These are phyloP conservation scores for Sebastes goodei DNA, from an alignment of 2,797 vertebrate species.

Conservation along the genomic window DNA sequence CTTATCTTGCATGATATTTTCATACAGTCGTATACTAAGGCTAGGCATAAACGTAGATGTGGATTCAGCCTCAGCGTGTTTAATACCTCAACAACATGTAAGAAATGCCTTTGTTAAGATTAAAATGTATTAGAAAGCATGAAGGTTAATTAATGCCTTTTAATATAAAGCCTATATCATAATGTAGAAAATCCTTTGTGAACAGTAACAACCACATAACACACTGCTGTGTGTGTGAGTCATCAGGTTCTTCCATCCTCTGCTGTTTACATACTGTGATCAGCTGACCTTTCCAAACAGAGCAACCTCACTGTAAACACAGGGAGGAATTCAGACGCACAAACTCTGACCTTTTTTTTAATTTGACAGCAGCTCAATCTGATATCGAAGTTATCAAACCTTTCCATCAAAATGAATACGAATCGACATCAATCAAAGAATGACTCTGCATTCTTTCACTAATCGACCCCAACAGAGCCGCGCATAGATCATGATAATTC, in stretches of 20 bases:
- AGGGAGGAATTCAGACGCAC: slow-evolving; percentile 29
- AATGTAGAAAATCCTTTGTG: background rate
- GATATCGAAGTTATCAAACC: slow-evolving; percentile 45
- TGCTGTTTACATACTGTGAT: slow-evolving; percentile 50
- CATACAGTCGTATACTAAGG: no score
- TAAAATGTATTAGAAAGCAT: background rate
- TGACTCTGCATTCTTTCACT: slow-evolving; percentile 5
- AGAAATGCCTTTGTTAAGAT: background rate
- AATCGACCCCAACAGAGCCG: slow-evolving; percentile 26
- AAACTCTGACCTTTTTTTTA: slow-evolving; percentile 53
- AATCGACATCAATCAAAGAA: slow-evolving; percentile 50
- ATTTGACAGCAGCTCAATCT: slow-evolving; percentile 29
- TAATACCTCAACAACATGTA: background rate
- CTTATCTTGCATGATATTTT: no score
- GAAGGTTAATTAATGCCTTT: background rate
- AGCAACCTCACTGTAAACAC: slow-evolving; percentile 26
- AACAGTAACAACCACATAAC: background rate
- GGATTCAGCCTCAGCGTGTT: background rate
- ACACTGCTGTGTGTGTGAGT: background rate
- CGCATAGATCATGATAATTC: slow-evolving; percentile 38
- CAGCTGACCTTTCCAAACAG: slow-evolving; percentile 61
- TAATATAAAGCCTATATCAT: background rate
- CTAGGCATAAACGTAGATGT: no score
- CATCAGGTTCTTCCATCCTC: slow-evolving; percentile 25
- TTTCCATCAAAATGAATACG: slow-evolving; percentile 50